These are phyloP conservation scores for Stenodera caucasica DNA, from an alignment of 2,888 invertebrate genomes.

Conservation along the genomic window DNA sequence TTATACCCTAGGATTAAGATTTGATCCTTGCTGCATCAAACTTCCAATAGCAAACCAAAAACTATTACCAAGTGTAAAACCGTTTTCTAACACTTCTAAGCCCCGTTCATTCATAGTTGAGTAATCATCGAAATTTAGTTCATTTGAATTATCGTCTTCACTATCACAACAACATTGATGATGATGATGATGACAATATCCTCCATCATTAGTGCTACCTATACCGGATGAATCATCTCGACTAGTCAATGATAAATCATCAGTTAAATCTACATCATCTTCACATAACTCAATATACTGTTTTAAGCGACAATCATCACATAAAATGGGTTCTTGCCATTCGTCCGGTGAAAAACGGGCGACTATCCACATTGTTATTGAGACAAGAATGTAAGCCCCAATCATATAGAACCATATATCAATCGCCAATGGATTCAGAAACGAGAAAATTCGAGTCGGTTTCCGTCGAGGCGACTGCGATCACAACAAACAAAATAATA, in stretches of 20 bases:
- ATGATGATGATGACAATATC: slow-evolving; percentile 12
- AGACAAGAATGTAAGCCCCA: slow-evolving; percentile 78
- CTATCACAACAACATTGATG: slow-evolving; percentile 17
- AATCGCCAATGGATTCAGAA: slow-evolving; percentile 80
- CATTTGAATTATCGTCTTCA: slow-evolving; percentile 37
- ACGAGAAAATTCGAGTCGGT: slow-evolving; percentile 75
- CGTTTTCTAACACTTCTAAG: slow-evolving; percentile 65
- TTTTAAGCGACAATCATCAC: slow-evolving; percentile 58
- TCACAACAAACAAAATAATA: slow-evolving; percentile 42
- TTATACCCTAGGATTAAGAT: slow-evolving; percentile 86
- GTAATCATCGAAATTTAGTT: slow-evolving; percentile 34
- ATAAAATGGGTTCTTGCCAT: slow-evolving; percentile 67
- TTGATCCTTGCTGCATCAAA: slow-evolving; percentile 91
- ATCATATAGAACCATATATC: slow-evolving; percentile 84
- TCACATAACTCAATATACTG: slow-evolving; percentile 41
- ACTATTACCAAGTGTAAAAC: slow-evolving; percentile 84
- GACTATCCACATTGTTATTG: slow-evolving; percentile 79
- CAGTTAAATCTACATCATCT: slow-evolving; percentile 40
- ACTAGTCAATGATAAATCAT: neutral
- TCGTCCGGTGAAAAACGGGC: slow-evolving; percentile 84
- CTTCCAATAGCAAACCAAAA: slow-evolving; percentile 98
- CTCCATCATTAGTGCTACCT: slow-evolving; percentile 32
- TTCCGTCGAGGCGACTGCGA: slow-evolving; percentile 55
- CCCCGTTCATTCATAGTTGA: slow-evolving; percentile 26
- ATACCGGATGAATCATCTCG: slow-evolving; percentile 38